These are phyloP conservation scores for Anniella stebbinsi DNA, from an alignment of 2,797 vertebrate genomes.

Conservation along the genomic window DNA sequence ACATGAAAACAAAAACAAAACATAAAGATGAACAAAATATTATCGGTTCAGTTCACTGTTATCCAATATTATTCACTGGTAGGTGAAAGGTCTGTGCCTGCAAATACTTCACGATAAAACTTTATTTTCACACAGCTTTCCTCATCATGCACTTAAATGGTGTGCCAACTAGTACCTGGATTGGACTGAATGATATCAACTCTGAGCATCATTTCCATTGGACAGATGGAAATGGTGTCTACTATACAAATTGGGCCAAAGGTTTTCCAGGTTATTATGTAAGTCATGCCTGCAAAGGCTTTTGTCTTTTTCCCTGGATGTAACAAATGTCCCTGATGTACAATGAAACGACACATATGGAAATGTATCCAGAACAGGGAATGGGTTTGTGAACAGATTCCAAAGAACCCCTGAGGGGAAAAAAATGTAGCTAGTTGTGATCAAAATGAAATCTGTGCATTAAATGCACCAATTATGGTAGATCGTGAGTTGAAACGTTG, in stretches of 20 bases:
- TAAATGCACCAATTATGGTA: not conserved
- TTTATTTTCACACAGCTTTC: slow-evolving; percentile 82
- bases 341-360: not conserved
- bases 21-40: not conserved
- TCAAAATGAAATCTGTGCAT: not conserved
- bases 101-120: not conserved
- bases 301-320: not conserved
- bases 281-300: not conserved
- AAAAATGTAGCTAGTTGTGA: not conserved
- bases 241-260: slow-evolving; percentile 94
- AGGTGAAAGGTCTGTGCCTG: not conserved
- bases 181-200: slow-evolving; percentile 92
- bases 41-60: not conserved
- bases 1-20: not conserved
- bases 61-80: fast-evolving
- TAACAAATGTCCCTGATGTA: too few species aligned
- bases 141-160: slow-evolving; percentile 84
- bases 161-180: slow-evolving; percentile 84
- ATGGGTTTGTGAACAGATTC: not conserved
- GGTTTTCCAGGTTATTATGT: slow-evolving; percentile 79
- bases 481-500: not conserved
- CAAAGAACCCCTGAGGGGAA: not conserved
- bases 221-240: slow-evolving; percentile 89
- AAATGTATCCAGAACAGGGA: not conserved
- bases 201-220: slow-evolving; percentile 89